Conservation (phyloP, 2,797 vertebrate species). For the Manis pentadactyla region DNA sequence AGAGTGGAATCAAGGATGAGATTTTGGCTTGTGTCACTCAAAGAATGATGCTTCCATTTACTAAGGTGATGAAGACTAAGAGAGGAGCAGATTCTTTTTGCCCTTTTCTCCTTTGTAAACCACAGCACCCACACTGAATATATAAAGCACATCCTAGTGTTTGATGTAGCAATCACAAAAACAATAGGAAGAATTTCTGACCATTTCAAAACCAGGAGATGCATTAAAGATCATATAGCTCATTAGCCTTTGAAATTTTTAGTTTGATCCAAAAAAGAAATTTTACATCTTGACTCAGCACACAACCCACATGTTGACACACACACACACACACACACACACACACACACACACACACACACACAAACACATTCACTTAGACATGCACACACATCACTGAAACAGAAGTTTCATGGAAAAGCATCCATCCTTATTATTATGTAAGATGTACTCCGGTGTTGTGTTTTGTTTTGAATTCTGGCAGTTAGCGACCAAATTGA, state of each 20-base stretch:
- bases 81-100: not conserved
- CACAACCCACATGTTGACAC: not conserved
- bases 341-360: not conserved
- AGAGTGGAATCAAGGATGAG: not conserved
- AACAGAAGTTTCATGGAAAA: conserved; percentile 19
- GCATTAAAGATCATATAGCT: not conserved
- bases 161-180: not conserved
- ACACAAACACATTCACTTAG: not conserved
- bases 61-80: not conserved
- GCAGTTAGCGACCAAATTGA: not conserved
- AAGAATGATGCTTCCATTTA: not conserved
- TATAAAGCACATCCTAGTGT: not conserved
- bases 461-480: conserved; percentile 17
- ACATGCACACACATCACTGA: not conserved
- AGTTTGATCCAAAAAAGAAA: conserved; percentile 9
- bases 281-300: not conserved
- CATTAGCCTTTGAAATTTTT: not conserved
- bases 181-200: not conserved
- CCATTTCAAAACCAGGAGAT: not conserved
- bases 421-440: not conserved
- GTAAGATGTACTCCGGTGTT: not conserved
- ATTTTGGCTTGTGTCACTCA: not conserved
- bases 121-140: not conserved
- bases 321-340: not conserved
- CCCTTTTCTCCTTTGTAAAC: not conserved